Evolutionary conservation across 2,888 invertebrate species (phyloP).

Genomic region (Apotomis betuletana): DNA sequence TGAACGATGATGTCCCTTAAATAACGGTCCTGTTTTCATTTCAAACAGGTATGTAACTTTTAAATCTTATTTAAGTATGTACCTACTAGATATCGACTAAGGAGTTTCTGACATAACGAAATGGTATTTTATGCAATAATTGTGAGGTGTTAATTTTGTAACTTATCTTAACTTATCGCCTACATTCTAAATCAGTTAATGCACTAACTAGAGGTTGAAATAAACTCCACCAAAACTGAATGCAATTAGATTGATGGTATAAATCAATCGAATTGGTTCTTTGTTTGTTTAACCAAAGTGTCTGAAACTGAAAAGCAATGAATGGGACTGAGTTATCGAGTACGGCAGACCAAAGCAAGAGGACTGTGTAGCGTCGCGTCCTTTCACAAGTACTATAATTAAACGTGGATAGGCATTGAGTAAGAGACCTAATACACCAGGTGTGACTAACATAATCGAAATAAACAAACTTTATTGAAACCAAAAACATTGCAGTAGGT

Average conservation of each 20-base stretch:
- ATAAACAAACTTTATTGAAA: too few relatives aligned
- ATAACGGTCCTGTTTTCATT: too few relatives aligned
- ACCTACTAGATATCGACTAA: too few relatives aligned
- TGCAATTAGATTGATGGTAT: conserved; percentile 3
- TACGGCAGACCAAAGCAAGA: background rate
- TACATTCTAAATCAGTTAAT: conserved; percentile 30
- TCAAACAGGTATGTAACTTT: too few relatives aligned
- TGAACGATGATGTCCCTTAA: too few relatives aligned
- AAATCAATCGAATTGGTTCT: background rate
- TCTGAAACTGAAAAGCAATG: conserved; percentile 2
- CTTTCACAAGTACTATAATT: conserved; percentile 2
- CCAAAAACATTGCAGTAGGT: too few relatives aligned
- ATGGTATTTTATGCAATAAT: too few relatives aligned
- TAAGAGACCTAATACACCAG: background rate
- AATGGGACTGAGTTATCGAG: conserved; percentile 13
- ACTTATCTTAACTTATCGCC: too few relatives aligned
- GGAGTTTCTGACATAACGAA: too few relatives aligned
- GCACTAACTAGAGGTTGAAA: conserved; percentile 8
- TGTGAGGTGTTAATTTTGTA: too few relatives aligned
- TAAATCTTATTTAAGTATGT: too few relatives aligned
- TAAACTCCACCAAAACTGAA: background rate
- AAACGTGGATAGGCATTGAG: background rate
- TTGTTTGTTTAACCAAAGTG: background rate
- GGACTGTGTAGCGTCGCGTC: background rate
- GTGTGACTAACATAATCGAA: background rate